A percentile compares a stretch with the other conserved stretches of the same genome.
Evolutionary conservation across 2,888 invertebrate species (phyloP).

Genomic region (Latrodectus hesperus): DNA sequence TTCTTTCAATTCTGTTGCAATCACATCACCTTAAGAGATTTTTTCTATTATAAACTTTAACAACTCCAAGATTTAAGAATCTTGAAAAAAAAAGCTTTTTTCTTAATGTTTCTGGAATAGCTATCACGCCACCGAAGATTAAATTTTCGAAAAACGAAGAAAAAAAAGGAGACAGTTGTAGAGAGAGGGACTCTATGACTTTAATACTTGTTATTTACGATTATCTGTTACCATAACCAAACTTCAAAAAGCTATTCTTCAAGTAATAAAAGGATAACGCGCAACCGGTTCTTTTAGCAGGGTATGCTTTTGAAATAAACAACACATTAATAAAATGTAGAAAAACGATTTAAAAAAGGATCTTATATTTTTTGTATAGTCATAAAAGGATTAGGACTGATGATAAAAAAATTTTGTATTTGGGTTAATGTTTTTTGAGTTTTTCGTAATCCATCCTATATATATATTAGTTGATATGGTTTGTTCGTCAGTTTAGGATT

Average conservation of each 20-base stretch:
- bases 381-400: slow-evolving; percentile 56
- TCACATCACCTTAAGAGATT: too few species aligned
- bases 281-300: slow-evolving; percentile 6
- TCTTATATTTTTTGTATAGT: slow-evolving; percentile 21
- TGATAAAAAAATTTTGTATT: slow-evolving; percentile 40
- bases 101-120: too few species aligned
- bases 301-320: slow-evolving; percentile 38
- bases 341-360: slow-evolving; percentile 58
- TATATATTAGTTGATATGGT: too few species aligned
- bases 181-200: slow-evolving; percentile 29
- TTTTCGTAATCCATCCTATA: slow-evolving; percentile 12
- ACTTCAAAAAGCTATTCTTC: background rate
- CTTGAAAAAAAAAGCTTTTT: too few species aligned
- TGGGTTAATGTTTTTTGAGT: slow-evolving; percentile 55
- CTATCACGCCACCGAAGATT: slow-evolving; percentile 9
- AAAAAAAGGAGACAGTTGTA: background rate
- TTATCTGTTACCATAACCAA: slow-evolving; percentile 19
- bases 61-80: too few species aligned
- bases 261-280: slow-evolving; percentile 20
- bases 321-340: slow-evolving; percentile 54
- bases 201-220: slow-evolving; percentile 65
- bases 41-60: too few species aligned
- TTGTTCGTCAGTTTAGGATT: too few species aligned
- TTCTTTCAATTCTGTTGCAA: too few species aligned
- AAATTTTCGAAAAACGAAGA: slow-evolving; percentile 3